Evolutionary conservation across 2,888 invertebrate species (phyloP).

Genomic region (Nymphalis urticae): DNA sequence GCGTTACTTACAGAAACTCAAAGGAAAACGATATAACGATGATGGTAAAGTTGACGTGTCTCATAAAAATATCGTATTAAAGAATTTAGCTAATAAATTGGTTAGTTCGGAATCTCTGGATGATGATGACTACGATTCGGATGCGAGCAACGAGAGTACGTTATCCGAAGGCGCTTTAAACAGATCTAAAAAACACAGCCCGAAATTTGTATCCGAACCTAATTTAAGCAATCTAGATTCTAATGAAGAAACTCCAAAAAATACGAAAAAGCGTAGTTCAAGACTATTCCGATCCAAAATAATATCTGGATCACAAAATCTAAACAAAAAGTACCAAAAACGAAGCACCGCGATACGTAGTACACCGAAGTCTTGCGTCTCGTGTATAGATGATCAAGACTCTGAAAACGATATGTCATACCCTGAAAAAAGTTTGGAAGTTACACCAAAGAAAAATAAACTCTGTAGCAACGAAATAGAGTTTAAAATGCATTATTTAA

Average conservation of each 20-base stretch:
- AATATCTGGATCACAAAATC: slow-evolving; percentile 51
- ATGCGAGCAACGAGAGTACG: slow-evolving; percentile 72
- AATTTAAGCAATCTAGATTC: slow-evolving; percentile 68
- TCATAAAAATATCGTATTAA: slow-evolving; percentile 72
- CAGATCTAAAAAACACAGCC: slow-evolving; percentile 63
- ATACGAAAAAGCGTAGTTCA: slow-evolving; percentile 60
- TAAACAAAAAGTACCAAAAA: slow-evolving; percentile 73
- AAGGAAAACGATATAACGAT: slow-evolving; percentile 65
- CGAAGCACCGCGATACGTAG: slow-evolving; percentile 53
- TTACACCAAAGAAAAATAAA: slow-evolving; percentile 60
- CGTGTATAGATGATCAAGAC: slow-evolving; percentile 72
- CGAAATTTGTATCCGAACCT: slow-evolving; percentile 77
- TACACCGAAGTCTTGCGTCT: slow-evolving; percentile 70
- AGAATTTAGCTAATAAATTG: slow-evolving; percentile 73
- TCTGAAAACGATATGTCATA: slow-evolving; percentile 55
- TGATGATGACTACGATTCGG: slow-evolving; percentile 70
- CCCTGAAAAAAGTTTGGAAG: slow-evolving; percentile 41
- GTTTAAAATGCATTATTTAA: slow-evolving; percentile 63
- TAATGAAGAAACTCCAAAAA: slow-evolving; percentile 70
- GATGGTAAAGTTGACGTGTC: slow-evolving; percentile 67
- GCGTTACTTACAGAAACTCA: slow-evolving; percentile 67
- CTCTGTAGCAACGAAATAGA: slow-evolving; percentile 45
- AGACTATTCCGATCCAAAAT: slow-evolving; percentile 72
- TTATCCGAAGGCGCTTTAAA: slow-evolving; percentile 71
- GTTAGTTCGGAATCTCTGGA: slow-evolving; percentile 68